These are phyloP conservation scores for Solenopsis fugax DNA, from an alignment of 1,140 invertebrate species.

Conservation along the genomic window DNA sequence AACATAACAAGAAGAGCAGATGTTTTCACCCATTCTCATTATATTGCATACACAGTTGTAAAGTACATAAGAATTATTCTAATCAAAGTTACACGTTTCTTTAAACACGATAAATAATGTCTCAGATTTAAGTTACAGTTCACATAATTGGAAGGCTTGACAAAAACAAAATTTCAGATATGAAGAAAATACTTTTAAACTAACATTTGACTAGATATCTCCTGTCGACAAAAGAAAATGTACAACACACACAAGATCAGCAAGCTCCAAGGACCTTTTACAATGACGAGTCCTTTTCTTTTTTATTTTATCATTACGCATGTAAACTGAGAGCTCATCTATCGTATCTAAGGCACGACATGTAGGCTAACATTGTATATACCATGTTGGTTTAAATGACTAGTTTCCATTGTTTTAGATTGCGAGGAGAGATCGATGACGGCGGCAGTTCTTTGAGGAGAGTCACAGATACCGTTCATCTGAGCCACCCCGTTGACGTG, in stretches of 20 bases:
- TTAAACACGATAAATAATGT: not conserved
- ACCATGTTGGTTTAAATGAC: constrained; percentile 84
- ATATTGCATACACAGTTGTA: not conserved
- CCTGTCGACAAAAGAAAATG: not conserved
- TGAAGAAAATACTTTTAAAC: not conserved
- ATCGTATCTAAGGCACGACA: not conserved
- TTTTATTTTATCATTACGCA: not conserved
- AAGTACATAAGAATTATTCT: not conserved
- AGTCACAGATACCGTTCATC: constrained; percentile 81
- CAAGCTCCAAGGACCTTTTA: not conserved
- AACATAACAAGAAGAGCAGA: constrained; percentile 45
- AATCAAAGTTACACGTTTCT: not conserved
- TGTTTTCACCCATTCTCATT: not conserved
- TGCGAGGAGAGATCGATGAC: constrained; percentile 66
- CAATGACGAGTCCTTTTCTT: not conserved
- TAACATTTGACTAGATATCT: not conserved
- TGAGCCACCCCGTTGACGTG: constrained; percentile 82
- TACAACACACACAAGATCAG: not conserved
- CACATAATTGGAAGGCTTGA: not conserved
- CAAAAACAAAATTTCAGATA: not conserved
- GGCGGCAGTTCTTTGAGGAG: constrained; percentile 75
- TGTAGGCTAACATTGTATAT: constrained; percentile 12
- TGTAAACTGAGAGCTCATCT: not conserved
- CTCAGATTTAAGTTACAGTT: not conserved
- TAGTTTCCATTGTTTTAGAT: constrained; percentile 81